phyloP scores from a whole-genome alignment of 2,113 vertebrate genomes.

The Hepsetus odoe region DNA sequence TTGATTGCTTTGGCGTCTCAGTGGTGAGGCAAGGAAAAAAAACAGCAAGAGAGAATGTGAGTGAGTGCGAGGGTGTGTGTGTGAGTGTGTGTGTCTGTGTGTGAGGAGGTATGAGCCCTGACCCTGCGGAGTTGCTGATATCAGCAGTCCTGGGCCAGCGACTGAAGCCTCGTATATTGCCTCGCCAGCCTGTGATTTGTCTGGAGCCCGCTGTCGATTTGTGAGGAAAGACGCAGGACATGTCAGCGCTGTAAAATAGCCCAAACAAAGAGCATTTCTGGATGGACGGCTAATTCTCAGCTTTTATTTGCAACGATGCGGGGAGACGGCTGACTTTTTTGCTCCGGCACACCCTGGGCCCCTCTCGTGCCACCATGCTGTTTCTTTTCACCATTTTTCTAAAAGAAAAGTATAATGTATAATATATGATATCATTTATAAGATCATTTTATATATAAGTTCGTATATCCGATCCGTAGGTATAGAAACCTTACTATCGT shows the following conservation, averaged over 20 bases:
- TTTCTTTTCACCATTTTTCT: no score
- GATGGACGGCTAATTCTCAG: constrained; percentile 25
- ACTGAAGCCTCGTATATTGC: constrained; percentile 57
- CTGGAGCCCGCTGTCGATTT: constrained; percentile 49
- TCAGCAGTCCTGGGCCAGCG: constrained; percentile 60
- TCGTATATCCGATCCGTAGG: no score
- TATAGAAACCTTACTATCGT: no score
- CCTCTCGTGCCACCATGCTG: constrained; percentile 16
- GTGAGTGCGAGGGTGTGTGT: constrained; percentile 23
- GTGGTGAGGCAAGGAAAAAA: constrained; percentile 50
- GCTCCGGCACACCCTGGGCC: constrained; percentile 18
- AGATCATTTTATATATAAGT: no score
- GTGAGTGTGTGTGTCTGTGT: constrained; percentile 30
- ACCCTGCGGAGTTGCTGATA: constrained; percentile 66
- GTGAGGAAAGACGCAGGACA: constrained; percentile 65
- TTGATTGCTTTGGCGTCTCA: constrained; percentile 62
- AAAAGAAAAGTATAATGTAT: no score
- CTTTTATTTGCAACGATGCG: constrained; percentile 31
- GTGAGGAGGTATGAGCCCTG: constrained; percentile 42
- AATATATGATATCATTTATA: no score
- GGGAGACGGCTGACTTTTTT: constrained; percentile 11
- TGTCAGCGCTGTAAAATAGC: constrained; percentile 44
- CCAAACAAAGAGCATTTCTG: constrained; percentile 38
- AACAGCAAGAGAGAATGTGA: constrained; percentile 36
- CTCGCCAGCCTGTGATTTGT: constrained; percentile 46